Base-by-base conservation (phyloP, 2,888 invertebrate species). In the Brenthis ino region DNA sequence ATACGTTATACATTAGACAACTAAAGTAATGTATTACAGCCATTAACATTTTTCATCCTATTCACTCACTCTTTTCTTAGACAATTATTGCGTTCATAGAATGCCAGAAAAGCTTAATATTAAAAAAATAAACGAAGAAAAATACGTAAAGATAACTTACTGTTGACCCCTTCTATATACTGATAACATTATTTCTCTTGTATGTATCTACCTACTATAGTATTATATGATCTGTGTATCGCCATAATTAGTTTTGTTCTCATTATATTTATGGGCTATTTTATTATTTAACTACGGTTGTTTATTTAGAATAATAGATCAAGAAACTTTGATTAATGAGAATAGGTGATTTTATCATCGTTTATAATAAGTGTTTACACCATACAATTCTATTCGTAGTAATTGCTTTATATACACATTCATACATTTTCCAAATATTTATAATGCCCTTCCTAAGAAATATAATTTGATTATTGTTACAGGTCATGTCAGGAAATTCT, bases 401-500 rank as follows among this genome's bases (percentile, higher is more conserved):
- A 50, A 33, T 24, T 20, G 24, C 6, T 13, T 43, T 43, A 64
- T 20, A 16, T 64, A 64, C 47, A 63, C 13, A 24, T 43, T 28
- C n/a, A 13, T 65, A 64, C 68, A 65, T 65, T 56, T 64, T 54
- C 33, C 57, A 70, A 72, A 67, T 57, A 69, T 65, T 65, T 70
- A 77, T 74, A 67, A 68, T 68, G 69, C 69, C 69, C 65, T 77
- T 77, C 74, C 76, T 72, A 73, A 71, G 77, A 76, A 74, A 73
- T 72, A 74, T 76, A 79, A 86, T 87, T 88, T 82, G 86, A 86
- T 91, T 86, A 88, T 91, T 89, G 86, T 88, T 89, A 87, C 75
- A 78, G 78, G 78, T 79, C 77, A 74, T 76, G 77, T 77, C 76
- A 77, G 78, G 74, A 74, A 79, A 77, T 79, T 79, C 79, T 79